phyloP scores from a whole-genome alignment of 2,113 vertebrate species.

The Leptobrachium leishanense region DNA sequence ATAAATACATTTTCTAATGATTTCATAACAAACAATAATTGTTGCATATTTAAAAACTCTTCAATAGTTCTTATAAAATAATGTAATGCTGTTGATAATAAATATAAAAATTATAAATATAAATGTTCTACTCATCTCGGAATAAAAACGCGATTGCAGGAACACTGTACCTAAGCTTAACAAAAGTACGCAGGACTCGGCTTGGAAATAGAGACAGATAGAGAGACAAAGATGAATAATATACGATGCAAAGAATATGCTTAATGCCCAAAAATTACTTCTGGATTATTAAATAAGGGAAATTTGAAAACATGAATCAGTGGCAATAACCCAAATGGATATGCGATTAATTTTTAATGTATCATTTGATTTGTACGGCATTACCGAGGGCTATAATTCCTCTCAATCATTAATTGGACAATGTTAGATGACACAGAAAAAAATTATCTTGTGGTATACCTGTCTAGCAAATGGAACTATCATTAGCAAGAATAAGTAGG shows the following conservation, averaged over 20 bases:
- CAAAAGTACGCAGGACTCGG: too few relatives aligned
- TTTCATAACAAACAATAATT: too few relatives aligned
- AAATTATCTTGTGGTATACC: conserved; percentile 65
- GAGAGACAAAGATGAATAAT: neutral
- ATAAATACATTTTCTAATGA: too few relatives aligned
- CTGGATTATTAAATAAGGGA: conserved; percentile 53
- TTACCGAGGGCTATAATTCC: conserved; percentile 51
- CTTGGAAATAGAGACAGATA: too few relatives aligned
- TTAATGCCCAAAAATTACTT: conserved; percentile 41
- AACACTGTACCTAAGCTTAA: too few relatives aligned
- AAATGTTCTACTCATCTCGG: too few relatives aligned
- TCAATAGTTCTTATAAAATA: too few relatives aligned
- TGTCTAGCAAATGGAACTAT: conserved; percentile 75
- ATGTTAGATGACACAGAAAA: conserved; percentile 55
- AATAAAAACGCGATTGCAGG: too few relatives aligned
- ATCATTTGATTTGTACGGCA: conserved; percentile 52
- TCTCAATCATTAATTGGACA: conserved; percentile 62
- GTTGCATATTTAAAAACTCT: too few relatives aligned
- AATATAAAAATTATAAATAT: too few relatives aligned
- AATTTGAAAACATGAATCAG: conserved; percentile 52
- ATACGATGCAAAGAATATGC: conserved; percentile 6
- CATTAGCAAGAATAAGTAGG: conserved; percentile 76
- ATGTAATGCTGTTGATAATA: too few relatives aligned
- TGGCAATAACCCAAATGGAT: conserved; percentile 51
- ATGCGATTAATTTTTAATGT: conserved; percentile 66